These are phyloP conservation scores for Hippopotamyrus pictus DNA, from an alignment of 2,797 vertebrate species.

Conservation along the genomic window DNA sequence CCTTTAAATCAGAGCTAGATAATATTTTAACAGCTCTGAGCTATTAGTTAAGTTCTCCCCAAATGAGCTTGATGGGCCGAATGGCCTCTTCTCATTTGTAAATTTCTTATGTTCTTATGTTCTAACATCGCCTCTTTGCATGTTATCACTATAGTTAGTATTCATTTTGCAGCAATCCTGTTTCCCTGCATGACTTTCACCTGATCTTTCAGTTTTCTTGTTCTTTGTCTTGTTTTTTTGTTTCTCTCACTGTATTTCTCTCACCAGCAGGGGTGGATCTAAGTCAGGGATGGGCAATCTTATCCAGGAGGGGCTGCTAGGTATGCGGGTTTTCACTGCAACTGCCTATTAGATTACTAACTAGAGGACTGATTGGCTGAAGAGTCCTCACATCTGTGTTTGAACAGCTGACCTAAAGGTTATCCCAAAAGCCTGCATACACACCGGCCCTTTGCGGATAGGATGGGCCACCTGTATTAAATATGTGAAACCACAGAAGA, in stretches of 20 bases:
- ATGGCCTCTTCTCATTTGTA: too few relatives aligned
- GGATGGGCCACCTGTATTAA: not conserved
- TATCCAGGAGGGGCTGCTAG: not conserved
- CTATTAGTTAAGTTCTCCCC: too few relatives aligned
- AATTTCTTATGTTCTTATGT: too few relatives aligned
- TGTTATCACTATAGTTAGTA: not conserved
- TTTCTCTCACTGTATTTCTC: not conserved
- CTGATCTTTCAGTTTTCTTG: not conserved
- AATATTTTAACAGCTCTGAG: too few relatives aligned
- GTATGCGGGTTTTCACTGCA: not conserved
- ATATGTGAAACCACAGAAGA: not conserved
- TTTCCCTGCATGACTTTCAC: not conserved
- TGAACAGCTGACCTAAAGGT: not conserved
- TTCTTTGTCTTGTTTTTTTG: not conserved
- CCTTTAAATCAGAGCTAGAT: too few relatives aligned
- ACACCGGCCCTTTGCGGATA: not conserved
- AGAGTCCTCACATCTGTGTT: not conserved
- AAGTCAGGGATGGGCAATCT: not conserved
- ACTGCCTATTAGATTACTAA: not conserved
- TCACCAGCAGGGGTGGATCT: not conserved
- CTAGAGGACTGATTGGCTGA: not conserved
- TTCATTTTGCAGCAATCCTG: not conserved
- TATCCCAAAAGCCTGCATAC: not conserved
- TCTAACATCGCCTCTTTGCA: not conserved
- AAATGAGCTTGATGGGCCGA: too few relatives aligned